These are phyloP conservation scores for Uloborus plumipes DNA, from an alignment of 2,888 invertebrate genomes.

Conservation along the genomic window DNA sequence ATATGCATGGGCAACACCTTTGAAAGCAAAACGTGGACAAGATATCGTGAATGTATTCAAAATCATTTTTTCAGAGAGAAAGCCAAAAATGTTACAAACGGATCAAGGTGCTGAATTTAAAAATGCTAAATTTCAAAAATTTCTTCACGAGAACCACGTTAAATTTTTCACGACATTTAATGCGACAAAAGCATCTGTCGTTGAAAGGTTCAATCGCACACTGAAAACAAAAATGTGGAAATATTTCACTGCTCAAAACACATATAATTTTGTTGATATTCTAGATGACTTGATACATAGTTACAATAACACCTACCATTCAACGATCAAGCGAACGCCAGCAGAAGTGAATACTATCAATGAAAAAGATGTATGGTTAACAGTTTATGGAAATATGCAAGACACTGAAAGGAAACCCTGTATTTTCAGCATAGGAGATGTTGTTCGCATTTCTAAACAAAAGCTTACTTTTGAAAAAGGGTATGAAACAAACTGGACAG, in stretches of 20 bases:
- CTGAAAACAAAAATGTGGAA: conserved; percentile 41
- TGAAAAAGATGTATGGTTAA: conserved; percentile 3
- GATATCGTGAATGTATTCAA: conserved; percentile 31
- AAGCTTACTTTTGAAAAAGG: conserved; percentile 33
- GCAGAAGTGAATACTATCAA: conserved; percentile 8
- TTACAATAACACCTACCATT: conserved; percentile 39
- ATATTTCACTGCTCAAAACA: conserved; percentile 18
- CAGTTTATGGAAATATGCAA: background rate
- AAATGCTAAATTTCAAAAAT: conserved; percentile 57
- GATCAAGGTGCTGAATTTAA: conserved; percentile 67
- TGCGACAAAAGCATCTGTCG: conserved; percentile 68
- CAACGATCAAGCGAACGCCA: conserved; percentile 9
- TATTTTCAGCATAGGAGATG: conserved; percentile 2
- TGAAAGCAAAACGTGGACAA: conserved; percentile 66
- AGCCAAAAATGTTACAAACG: conserved; percentile 64
- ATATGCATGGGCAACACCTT: conserved; percentile 65
- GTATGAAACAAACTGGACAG: conserved; percentile 28
- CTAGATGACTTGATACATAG: conserved; percentile 10
- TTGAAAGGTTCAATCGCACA: conserved; percentile 69
- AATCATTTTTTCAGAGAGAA: conserved; percentile 38
- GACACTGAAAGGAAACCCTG: background rate
- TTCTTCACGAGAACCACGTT: conserved; percentile 61
- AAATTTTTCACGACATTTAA: conserved; percentile 67
- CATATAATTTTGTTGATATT: conserved; percentile 10
- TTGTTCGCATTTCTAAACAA: conserved; percentile 26